A percentile compares a stretch with the other conserved stretches of the same genome.
phyloP scores from a whole-genome alignment of 1,140 invertebrate species.

The Neomicropteryx cornuta region DNA sequence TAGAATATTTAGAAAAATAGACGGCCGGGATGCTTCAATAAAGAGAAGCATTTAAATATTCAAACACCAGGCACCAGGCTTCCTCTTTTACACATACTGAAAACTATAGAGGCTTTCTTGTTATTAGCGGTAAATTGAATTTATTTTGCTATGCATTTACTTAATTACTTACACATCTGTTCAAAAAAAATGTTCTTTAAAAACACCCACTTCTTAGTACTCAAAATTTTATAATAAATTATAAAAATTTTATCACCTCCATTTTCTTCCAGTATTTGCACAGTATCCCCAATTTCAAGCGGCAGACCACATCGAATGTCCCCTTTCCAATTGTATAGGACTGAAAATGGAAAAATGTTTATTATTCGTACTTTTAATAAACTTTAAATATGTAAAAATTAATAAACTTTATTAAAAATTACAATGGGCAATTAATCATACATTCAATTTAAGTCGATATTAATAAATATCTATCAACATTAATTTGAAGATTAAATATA shows the following conservation, averaged over 20 bases:
- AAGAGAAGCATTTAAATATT: background rate
- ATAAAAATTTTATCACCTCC: slow-evolving; percentile 35
- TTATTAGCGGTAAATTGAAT: background rate
- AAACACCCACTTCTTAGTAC: too few species aligned
- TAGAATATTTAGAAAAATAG: background rate
- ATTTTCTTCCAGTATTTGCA: slow-evolving; percentile 85
- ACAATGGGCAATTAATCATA: too few species aligned
- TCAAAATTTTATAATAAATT: background rate
- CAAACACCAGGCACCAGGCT: background rate
- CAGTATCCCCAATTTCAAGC: slow-evolving; percentile 81
- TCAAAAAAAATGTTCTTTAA: too few species aligned
- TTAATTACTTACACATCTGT: too few species aligned
- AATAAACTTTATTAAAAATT: too few species aligned
- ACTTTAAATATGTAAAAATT: too few species aligned
- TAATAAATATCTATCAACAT: too few species aligned
- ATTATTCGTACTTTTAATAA: too few species aligned
- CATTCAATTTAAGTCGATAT: too few species aligned
- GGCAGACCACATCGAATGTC: slow-evolving; percentile 69
- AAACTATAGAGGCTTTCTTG: background rate
- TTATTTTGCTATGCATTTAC: too few species aligned
- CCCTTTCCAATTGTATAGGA: slow-evolving; percentile 82
- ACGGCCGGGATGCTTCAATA: background rate
- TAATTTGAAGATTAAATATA: too few species aligned
- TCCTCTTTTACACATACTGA: background rate
- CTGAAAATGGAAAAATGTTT: too few species aligned